Evolutionary conservation across 2,797 vertebrate species (phyloP).

Genomic region (Pseudochirops corinnae): DNA sequence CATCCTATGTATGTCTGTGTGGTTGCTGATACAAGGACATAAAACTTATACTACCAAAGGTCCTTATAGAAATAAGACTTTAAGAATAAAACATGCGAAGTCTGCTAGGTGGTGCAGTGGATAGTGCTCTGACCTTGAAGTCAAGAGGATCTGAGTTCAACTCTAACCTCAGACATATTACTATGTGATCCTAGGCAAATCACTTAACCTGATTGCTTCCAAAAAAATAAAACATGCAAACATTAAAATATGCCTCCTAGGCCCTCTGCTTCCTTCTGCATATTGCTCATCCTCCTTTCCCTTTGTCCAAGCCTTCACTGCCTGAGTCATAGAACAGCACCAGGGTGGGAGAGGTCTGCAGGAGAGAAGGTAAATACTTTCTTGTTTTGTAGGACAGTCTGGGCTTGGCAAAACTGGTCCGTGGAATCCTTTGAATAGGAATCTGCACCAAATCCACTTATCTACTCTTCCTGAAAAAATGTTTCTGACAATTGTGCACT

Average conservation of each 20-base stretch:
- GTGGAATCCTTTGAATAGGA: not conserved
- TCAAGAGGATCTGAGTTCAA: no score
- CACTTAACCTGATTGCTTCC: not conserved
- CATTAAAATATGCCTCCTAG: not conserved
- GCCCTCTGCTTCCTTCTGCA: not conserved
- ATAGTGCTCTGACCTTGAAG: not conserved
- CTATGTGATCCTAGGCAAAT: not conserved
- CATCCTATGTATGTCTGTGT: no score
- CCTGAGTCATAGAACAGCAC: not conserved
- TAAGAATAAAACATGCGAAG: not conserved
- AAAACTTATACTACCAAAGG: not conserved
- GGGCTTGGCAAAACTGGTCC: not conserved
- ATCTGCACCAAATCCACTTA: not conserved
- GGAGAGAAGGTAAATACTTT: not conserved
- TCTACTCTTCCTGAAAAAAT: constrained; percentile 5
- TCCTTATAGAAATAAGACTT: not conserved
- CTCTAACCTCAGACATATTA: no score
- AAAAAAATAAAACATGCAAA: not conserved
- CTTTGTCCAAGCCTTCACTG: not conserved
- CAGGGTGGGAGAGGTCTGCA: not conserved
- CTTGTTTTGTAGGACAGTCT: not conserved
- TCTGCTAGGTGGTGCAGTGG: not conserved
- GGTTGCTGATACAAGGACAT: not conserved
- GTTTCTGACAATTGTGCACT: constrained; percentile 6
- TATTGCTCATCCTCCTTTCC: not conserved